Evolutionary conservation across 2,888 invertebrate species (phyloP), one percentile per base, ranked within the genome.

Genomic region (Catonia carolina): DNA sequence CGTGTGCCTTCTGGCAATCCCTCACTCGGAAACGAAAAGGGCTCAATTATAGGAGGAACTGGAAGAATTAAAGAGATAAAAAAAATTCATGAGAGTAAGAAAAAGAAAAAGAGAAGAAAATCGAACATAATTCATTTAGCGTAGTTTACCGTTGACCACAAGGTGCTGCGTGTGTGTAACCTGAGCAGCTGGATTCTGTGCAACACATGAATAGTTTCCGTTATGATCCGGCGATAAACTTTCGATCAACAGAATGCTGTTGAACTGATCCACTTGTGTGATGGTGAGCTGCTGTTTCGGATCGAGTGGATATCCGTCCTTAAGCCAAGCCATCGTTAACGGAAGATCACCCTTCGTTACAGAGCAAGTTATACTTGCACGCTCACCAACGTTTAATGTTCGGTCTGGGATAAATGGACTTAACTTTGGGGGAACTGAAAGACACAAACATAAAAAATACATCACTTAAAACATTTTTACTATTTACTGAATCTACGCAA

Each of bases 31-130:
- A 86, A 86, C 78, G 80, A 81, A 82, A 87, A 86, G 77, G 86
- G 85, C 80, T 85, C 85, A 81, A 87, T 86, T 78, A 84, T 84
- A 77, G 86, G 86, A 76, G 86, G 86, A 80, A 86, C 86, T 86
- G 83, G 61, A 59, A 59, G 51, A 61, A 53, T 51, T 35, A 52
- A 55, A 55, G 55, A 61, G 37, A 60, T 23, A 53, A 51, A 61
- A 73, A 70, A 71, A 69, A 67, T 71, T 70, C 68, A 68, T 27
- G 69, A 71, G 69, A 71, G 68, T 71, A 54, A 57, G 56, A 60
- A 52, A 55, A 65, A 56, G 53, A 61, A 55, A 64, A 57, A 60
- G 61, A 62, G 59, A 56, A 56, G 59, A 60, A 61, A 49, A 57
- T 31, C 33, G 51, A 61, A 60, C 47, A 54, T 57, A 49, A 39